Evolutionary conservation across 1,140 invertebrate genomes (phyloP).

Genomic region (Zaprionus lachaisei): DNA sequence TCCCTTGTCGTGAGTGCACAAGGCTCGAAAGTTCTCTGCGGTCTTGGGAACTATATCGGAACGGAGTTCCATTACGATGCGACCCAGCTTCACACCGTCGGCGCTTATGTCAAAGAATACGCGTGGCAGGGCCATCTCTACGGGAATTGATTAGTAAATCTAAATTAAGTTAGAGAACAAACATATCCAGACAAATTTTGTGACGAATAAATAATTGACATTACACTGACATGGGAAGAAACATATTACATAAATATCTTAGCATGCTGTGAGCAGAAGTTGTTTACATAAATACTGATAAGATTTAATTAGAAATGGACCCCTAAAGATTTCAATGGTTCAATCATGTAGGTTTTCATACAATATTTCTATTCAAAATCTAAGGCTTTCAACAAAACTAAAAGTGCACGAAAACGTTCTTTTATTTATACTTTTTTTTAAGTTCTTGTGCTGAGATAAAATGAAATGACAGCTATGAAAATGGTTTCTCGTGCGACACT

Average conservation of each 20-base stretch:
- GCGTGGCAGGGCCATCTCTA: constrained; percentile 29
- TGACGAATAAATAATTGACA: not conserved
- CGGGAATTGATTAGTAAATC: not conserved
- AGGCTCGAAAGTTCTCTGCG: constrained; percentile 95
- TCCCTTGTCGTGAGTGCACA: constrained; percentile 96
- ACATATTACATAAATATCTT: not conserved
- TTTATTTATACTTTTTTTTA: no score
- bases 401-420: no score
- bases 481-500: constrained; percentile 25
- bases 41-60: constrained; percentile 95
- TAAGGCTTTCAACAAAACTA: no score
- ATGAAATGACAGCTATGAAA: constrained; percentile 36
- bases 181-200: not conserved
- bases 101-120: constrained; percentile 40
- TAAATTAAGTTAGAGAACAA: not conserved
- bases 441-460: constrained; percentile 17
- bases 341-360: no score
- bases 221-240: not conserved
- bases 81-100: constrained; percentile 32
- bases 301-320: no score
- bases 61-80: constrained; percentile 88
- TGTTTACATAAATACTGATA: no score
- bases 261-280: not conserved
- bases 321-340: no score
- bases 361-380: no score